phyloP scores from a whole-genome alignment of 2,113 vertebrate genomes.

The Ceratotherium simum region DNA sequence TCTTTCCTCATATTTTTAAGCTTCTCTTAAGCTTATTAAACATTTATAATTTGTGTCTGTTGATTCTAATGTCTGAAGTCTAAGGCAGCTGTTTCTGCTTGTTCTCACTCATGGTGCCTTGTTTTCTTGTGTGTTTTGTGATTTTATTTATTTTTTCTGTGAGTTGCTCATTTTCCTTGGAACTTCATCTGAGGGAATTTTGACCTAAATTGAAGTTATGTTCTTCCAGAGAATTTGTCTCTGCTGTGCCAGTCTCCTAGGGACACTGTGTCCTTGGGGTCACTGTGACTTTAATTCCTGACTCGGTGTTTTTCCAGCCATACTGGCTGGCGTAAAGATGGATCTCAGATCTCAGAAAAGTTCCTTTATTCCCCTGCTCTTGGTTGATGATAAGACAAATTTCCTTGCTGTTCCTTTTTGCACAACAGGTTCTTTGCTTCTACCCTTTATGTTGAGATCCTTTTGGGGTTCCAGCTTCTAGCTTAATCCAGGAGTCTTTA shows the following conservation, averaged over 20 bases:
- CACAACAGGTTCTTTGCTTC: neutral
- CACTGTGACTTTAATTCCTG: neutral
- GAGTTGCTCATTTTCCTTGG: constrained; percentile 2
- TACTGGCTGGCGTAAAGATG: neutral
- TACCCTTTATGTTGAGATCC: neutral
- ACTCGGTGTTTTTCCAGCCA: neutral
- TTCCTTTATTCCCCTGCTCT: neutral
- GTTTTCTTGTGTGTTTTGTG: neutral
- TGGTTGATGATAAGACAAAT: neutral
- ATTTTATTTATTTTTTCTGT: neutral
- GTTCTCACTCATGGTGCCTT: neutral
- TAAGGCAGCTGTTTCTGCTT: neutral
- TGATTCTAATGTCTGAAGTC: neutral
- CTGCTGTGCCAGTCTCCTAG: neutral
- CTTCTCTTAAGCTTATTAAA: neutral
- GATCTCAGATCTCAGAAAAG: neutral
- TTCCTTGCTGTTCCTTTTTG: neutral
- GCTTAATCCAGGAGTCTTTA: neutral
- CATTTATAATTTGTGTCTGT: neutral
- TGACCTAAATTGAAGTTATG: neutral
- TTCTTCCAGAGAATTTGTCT: neutral
- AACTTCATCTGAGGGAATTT: neutral
- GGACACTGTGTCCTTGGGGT: neutral
- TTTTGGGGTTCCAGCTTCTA: neutral
- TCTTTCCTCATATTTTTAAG: neutral